Base-by-base conservation (phyloP, 2,888 invertebrate genomes). In the Oscheius myriophilus region DNA sequence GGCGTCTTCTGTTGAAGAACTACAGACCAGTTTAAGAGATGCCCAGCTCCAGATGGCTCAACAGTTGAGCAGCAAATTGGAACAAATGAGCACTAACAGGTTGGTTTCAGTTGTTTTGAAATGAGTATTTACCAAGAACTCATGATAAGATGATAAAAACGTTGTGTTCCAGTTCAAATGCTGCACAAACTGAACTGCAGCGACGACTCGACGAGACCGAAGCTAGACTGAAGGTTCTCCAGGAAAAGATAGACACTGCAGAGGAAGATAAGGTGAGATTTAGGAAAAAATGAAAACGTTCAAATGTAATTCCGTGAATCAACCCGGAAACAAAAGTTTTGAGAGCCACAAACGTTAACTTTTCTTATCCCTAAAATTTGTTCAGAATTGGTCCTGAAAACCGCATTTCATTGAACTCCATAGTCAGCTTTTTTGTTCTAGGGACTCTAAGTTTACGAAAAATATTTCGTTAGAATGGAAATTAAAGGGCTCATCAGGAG, bases 11-110 rank as follows among this genome's bases (percentile, higher is more conserved):
- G 49, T 61, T 0, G 61, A 61, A 46, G 61, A 61, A 33, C 21
- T 49, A 11, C 61, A 61, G 18, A 61, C 46, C 1, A 61, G 39
- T 49, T 49, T 61, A 18, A 12, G 49, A 16, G 61, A 61, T n/a
- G 61, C 61, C 33, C 61, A 61, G 49, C 49, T 61, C 18, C 61
- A 49, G 21, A 61, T 61, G 61, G 61, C 61, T 9, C 61, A 61
- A 21, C 61, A 61, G 49, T 61, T 61, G 61, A 61, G 49, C 9
- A 61, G 49, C 46, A 61, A 61, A 21, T 33, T 61, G 46, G 61
- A 61, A 3, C 61, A 61, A 16, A 49, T 33, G 26, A 46, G 49
- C 21, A 61, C 61, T 46, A 61, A 39, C 33, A 58, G 58, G 58
- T 58, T 21, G 21, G 16, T 49, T 58, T 18, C 41, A 42, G 43